Evolutionary conservation across 2,888 invertebrate species (phyloP), one percentile per base, ranked within the genome.

Genomic region (Seladonia tumulorum): DNA sequence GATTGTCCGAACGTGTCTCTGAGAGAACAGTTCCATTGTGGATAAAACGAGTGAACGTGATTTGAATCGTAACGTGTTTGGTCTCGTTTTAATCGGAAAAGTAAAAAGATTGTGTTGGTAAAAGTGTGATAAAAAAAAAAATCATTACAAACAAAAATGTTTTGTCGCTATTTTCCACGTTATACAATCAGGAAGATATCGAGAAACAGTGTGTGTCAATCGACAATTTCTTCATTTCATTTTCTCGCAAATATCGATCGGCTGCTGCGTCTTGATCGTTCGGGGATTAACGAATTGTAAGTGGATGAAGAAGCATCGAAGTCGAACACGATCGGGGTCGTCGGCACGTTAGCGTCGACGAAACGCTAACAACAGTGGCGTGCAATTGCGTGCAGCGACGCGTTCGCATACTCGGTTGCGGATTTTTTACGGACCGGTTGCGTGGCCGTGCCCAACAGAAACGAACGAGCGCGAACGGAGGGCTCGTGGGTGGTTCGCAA

Each of bases 371-470:
- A 29, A 63, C 53, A 29, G 16, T 25, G 60, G 16, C 60, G 60
- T 60, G 60, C 60, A 60, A 60, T 22, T 60, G 14, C 60, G 60
- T 60, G 60, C 60, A 60, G 60, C 14, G n/a, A 14, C 60, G 25
- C 60, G 60, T 25, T 14, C 25, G 53, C 53, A 39, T 25, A 39
- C 35, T 53, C 49, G 25, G 42, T 25, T 10, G n/a, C 39, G 49
- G 35, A 49, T 57, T 57, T 57, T 72, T 72, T 72, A 60, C 45
- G 72, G 72, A 47, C 72, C 45, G 25, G 29, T 22, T 29, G 72
- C 47, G 47, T 18, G 71, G 45, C 72, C 45, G 47, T 72, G 72
- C 72, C 29, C 72, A 72, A 47, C n/a, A n/a, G 25, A 45, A 25
- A 70, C 42, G 70, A 70, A 70, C 60, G 60, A 63, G 10, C 60